phyloP scores from a whole-genome alignment of 2,113 vertebrate species.

The Equus przewalskii region DNA sequence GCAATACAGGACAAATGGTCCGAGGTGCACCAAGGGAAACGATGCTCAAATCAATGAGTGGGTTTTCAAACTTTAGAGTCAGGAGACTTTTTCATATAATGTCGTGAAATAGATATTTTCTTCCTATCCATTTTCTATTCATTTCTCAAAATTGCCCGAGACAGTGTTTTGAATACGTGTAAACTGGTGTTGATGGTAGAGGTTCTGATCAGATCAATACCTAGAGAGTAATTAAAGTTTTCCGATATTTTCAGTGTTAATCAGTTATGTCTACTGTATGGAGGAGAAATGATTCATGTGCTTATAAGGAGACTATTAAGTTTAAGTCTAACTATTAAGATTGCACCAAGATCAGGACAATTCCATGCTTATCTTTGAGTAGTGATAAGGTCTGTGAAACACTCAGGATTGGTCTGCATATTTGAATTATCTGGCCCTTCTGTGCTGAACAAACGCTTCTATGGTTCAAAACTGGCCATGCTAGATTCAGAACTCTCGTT shows the following conservation, averaged over 20 bases:
- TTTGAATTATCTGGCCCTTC: not conserved
- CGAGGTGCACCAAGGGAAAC: not conserved
- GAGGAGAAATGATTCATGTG: not conserved
- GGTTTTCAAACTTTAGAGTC: not conserved
- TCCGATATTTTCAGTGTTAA: not conserved
- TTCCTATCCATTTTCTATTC: not conserved
- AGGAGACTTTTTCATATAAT: not conserved
- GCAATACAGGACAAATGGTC: not conserved
- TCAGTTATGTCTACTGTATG: not conserved
- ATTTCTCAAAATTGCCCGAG: not conserved
- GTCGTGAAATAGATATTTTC: not conserved
- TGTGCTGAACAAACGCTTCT: not conserved
- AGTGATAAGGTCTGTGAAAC: not conserved
- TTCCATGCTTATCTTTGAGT: not conserved
- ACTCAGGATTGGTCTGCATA: not conserved
- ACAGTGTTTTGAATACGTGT: not conserved
- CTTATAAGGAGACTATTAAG: not conserved
- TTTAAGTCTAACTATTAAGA: constrained; percentile 28
- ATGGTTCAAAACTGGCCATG: not conserved
- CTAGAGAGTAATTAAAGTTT: not conserved
- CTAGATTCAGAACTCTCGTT: not conserved
- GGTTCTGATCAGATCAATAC: not conserved
- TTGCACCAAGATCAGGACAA: not conserved
- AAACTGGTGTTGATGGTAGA: not conserved
- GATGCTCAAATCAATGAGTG: not conserved